These are phyloP conservation scores for Helicoverpa assulta DNA, from an alignment of 2,888 invertebrate genomes.

Conservation along the genomic window DNA sequence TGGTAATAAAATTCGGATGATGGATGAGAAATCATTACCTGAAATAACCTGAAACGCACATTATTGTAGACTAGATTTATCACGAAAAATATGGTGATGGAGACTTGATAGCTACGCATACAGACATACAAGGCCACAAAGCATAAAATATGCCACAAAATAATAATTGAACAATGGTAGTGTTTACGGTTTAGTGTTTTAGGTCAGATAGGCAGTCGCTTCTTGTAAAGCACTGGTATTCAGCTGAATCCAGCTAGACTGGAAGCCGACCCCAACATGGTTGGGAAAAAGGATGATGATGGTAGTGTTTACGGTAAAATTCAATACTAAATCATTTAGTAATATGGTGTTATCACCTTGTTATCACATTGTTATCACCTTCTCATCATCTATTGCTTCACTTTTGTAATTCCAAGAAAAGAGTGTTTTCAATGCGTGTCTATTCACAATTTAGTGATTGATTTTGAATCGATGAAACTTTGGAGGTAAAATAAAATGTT, in stretches of 20 bases:
- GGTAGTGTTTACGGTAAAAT: too few species aligned
- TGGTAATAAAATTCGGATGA: conserved; percentile 24
- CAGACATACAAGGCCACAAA: too few species aligned
- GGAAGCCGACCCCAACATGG: too few species aligned
- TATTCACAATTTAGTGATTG: conserved; percentile 22
- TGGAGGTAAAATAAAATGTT: conserved; percentile 8
- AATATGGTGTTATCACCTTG: too few species aligned
- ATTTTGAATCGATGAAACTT: conserved; percentile 28
- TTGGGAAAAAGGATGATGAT: too few species aligned
- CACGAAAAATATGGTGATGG: conserved; percentile 1
- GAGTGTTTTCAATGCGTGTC: conserved; percentile 17
- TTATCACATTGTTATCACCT: not conserved
- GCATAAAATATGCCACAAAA: not conserved
- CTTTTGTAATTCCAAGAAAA: not conserved
- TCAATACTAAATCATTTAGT: not conserved
- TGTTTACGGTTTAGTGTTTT: too few species aligned
- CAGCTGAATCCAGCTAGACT: too few species aligned
- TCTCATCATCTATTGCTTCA: conserved; percentile 1
- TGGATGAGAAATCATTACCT: conserved; percentile 28
- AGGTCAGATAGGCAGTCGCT: too few species aligned
- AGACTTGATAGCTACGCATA: not conserved
- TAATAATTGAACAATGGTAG: not conserved
- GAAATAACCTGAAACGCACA: conserved; percentile 4
- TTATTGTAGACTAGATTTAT: conserved; percentile 6
- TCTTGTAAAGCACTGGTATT: too few species aligned